phyloP scores from a whole-genome alignment of 2,888 invertebrate species.

The Steinernema hermaphroditum region DNA sequence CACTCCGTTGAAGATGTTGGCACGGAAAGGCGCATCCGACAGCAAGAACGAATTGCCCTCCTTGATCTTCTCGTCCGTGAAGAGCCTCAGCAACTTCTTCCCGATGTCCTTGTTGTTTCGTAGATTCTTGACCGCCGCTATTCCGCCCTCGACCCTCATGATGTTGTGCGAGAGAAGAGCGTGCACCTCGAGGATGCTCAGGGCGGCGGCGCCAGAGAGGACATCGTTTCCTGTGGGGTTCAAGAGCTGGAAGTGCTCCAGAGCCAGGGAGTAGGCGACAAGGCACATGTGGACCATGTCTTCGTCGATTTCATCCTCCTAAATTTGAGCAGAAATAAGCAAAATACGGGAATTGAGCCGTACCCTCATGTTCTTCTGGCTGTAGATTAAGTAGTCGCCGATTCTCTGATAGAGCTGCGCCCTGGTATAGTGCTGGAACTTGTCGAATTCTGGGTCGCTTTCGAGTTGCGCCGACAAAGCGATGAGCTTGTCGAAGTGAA shows the following conservation, averaged over 20 bases:
- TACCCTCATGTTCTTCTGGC: neutral
- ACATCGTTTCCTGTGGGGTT: neutral
- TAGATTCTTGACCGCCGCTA: neutral
- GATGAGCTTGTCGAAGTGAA: neutral
- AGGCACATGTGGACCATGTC: neutral
- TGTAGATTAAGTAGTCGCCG: neutral
- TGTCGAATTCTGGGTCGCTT: neutral
- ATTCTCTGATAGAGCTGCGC: neutral
- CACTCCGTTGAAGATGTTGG: neutral
- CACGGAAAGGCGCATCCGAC: neutral
- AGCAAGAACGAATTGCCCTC: neutral
- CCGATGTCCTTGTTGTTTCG: neutral
- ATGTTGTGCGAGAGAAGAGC: neutral
- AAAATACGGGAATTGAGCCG: too few relatives aligned
- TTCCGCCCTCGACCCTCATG: neutral
- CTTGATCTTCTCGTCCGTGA: neutral
- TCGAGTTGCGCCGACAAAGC: neutral
- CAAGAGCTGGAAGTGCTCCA: neutral
- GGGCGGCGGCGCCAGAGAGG: neutral
- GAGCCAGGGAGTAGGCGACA: neutral
- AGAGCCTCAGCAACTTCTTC: neutral
- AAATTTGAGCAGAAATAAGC: too few relatives aligned
- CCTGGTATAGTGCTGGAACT: conserved; percentile 7
- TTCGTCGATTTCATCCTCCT: neutral
- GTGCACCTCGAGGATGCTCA: neutral